These are phyloP conservation scores for Campopleginae sp. DNA, from an alignment of 2,888 invertebrate genomes.

Conservation along the genomic window DNA sequence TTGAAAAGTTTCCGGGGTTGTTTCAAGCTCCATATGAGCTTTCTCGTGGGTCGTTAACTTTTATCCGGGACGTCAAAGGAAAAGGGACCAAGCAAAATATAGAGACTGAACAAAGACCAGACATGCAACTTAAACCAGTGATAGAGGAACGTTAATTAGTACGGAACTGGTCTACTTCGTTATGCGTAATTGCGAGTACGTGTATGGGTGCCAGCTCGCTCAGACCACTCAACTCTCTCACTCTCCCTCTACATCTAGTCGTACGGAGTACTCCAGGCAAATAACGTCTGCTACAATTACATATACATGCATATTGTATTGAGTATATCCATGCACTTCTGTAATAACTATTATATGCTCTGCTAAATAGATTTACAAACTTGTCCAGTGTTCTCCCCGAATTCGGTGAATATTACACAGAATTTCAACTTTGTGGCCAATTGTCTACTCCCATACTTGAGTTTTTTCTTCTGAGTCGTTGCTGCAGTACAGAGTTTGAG, in stretches of 20 bases:
- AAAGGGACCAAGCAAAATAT: constrained; percentile 34
- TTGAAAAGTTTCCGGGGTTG: not conserved
- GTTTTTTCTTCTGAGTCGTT: not conserved
- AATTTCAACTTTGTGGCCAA: not conserved
- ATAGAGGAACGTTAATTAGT: constrained; percentile 75
- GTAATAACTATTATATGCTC: constrained; percentile 25
- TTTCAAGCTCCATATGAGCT: not conserved
- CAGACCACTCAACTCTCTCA: not conserved
- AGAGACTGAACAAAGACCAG: constrained; percentile 41
- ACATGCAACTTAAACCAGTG: constrained; percentile 62
- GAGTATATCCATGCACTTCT: constrained; percentile 1
- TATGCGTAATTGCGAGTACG: constrained; percentile 73
- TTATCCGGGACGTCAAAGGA: constrained; percentile 51
- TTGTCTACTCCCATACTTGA: not conserved
- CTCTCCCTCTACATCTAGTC: not conserved
- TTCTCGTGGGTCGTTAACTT: constrained; percentile 56
- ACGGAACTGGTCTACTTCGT: constrained; percentile 75
- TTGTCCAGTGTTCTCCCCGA: not conserved
- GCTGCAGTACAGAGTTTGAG: not conserved
- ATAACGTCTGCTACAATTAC: constrained; percentile 29
- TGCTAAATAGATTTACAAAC: constrained; percentile 49
- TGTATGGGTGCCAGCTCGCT: constrained; percentile 44
- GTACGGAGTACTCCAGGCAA: constrained; percentile 13
- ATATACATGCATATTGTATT: constrained; percentile 44
- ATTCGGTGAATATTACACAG: not conserved